Base-by-base conservation (phyloP, 2,888 invertebrate species). In the Thyatira batis region DNA sequence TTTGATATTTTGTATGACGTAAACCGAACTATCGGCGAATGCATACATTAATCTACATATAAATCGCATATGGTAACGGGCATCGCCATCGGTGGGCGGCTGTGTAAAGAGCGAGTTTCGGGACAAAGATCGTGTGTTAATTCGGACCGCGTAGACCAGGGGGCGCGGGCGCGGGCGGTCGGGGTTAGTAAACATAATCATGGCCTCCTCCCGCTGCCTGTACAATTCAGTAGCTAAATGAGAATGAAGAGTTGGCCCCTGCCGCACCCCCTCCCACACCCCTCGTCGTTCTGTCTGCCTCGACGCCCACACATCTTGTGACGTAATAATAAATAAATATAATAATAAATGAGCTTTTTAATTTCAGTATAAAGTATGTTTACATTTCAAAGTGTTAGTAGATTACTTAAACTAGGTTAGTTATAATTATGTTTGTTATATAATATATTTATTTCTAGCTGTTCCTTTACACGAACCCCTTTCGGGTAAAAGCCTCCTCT, bases 181-280 rank as follows among this genome's bases (percentile, higher is more conserved):
- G 82, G 83, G 86, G 84, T 85, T 86, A 82, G 89, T 89, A 89
- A 89, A 89, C 87, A 89, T 87, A 86, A 89, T 89, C 87, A 84
- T 85, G 84, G 85, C 84, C 85, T 84, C 87, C 87, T 81, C 87
- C 84, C 87, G 81, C 82, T 83, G 39, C 39, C 39, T 39, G 79
- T 87, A 87, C 88, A 87, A 85, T 89, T 86, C 87, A 87, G 85
- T 88, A 85, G 87, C 88, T 89, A 89, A 89, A 89, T 87, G 83
- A 86, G 86, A 89, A 87, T 87, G 87, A 89, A 89, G 87, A 87
- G 86, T 85, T 80, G 77, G 79, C 81, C 78, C 78, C 76, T 64
- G 67, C 76, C 77, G 75, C 71, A 72, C 74, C 79, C 82, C 73
- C 59, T 63, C 80, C 71, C 80, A 76, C 76, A 76, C 78, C 78